Percentiles rank a stretch among this genome's conserved stretches.
Evolutionary conservation across 2,888 invertebrate genomes (phyloP).

Genomic region (Brachypalpus laphriformis): DNA sequence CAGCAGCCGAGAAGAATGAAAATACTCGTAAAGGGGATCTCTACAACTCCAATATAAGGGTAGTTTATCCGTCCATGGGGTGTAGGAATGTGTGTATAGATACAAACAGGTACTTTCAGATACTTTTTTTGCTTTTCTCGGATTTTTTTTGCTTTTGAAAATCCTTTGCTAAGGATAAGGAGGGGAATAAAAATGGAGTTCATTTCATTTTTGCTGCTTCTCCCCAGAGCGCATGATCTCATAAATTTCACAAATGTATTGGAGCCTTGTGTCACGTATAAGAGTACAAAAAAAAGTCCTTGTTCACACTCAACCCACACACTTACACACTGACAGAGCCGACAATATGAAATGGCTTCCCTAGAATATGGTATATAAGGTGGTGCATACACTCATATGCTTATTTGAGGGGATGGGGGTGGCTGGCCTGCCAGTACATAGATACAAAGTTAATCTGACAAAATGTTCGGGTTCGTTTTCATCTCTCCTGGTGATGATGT

Average conservation of each 20-base stretch:
- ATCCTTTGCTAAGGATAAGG: constrained; percentile 16
- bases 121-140: constrained; percentile 34
- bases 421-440: constrained; percentile 1
- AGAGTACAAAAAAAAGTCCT: constrained; percentile 39
- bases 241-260: constrained; percentile 73
- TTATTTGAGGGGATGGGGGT: neutral
- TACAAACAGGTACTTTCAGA: constrained; percentile 69
- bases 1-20: neutral
- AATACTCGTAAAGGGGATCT: constrained; percentile 26
- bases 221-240: constrained; percentile 74
- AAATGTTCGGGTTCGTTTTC: constrained; percentile 62
- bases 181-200: constrained; percentile 67
- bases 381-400: constrained; percentile 9
- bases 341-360: constrained; percentile 47
- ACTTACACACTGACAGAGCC: neutral
- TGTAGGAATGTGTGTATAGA: constrained; percentile 33
- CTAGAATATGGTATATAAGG: constrained; percentile 44
- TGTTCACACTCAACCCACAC: constrained; percentile 69
- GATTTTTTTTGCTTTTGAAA: constrained; percentile 3
- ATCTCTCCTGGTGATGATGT: constrained; percentile 62
- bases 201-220: constrained; percentile 66
- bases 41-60: constrained; percentile 14
- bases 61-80: neutral
- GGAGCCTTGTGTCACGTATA: constrained; percentile 66
- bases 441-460: constrained; percentile 70